Evolutionary conservation across 2,797 vertebrate genomes (phyloP), one percentile per base, ranked within the genome.

Genomic region (Sphenopsis melanotis): DNA sequence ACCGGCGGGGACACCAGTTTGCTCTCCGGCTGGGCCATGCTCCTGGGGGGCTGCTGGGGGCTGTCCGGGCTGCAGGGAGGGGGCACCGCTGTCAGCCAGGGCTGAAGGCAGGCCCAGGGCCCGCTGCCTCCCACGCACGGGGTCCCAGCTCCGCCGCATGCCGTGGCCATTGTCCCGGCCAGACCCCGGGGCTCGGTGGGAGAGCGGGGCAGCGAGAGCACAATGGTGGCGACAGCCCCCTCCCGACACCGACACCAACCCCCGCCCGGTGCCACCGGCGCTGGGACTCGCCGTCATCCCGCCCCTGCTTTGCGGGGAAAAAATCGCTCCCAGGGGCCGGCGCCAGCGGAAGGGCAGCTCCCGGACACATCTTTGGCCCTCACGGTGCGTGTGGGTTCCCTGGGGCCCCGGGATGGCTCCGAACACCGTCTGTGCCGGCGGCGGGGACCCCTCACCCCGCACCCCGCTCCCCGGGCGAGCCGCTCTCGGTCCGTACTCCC

Each of bases 11-110:
- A 30, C 21, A 42, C 66, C 50, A 0, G 20, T 26, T 57, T 12
- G 7, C 53, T 27, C 4, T 81, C 64, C 8, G 8, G 19, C 30
- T 42, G 91, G 55, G 89, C 85, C 96, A 97, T 96, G 87, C 87
- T 93, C 24, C 39, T 7, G 6, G 15, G 1, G 64, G 23, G 17
- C 22, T 50, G 20, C 63, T 8, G 24, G 41, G 26, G n/a, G 36
- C 55, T 34, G 50, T 3, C 32, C 5, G 18, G 36, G 53, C 88
- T 91, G 84, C 15, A 30, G 65, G 20, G 20, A 81, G 34, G 36
- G 20, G 42, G 46, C 59, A 24, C 22, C 0, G 10, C 52, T 13
- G 42, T 88, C 42, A 86, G 77, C 6, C 6, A 24, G 52, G 44
- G 39, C 41, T 10, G 21, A 37, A 26, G 27, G 9, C 39, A 17